Percentiles rank a stretch among this genome's conserved stretches.
Conservation (phyloP, 2,113 vertebrate species). For the Dromas ardeola region DNA sequence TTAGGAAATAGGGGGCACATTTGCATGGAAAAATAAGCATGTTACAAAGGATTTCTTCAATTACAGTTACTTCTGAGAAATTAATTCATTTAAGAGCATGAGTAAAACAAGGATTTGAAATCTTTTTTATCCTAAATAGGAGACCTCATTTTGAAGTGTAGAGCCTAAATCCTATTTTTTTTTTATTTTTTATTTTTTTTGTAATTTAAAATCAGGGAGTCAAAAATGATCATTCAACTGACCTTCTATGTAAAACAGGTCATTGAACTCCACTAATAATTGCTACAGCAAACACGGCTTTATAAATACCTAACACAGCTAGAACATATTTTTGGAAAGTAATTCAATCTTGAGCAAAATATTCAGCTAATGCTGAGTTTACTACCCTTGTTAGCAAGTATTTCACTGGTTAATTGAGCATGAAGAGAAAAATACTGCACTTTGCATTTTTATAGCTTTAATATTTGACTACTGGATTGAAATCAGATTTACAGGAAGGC, state of each 20-base stretch:
- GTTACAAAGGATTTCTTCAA: background rate
- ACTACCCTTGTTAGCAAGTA: background rate
- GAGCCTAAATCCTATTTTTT: background rate
- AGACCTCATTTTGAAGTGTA: background rate
- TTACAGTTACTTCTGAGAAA: background rate
- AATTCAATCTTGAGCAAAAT: background rate
- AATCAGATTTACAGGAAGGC: background rate
- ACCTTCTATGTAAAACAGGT: background rate
- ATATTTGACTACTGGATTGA: background rate
- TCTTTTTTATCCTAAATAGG: background rate
- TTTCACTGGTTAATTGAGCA: background rate
- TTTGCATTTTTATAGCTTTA: background rate
- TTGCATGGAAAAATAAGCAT: background rate
- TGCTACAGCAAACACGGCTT: background rate
- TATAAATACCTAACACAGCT: background rate
- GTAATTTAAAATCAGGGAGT: background rate
- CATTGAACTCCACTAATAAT: background rate
- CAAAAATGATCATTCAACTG: background rate
- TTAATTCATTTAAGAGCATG: background rate
- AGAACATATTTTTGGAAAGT: background rate
- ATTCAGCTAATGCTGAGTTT: background rate
- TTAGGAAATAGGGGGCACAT: background rate
- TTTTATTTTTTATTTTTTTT: background rate
- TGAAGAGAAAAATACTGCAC: background rate
- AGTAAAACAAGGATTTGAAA: background rate